Evolutionary conservation across 1,140 invertebrate species (phyloP), one percentile per base, ranked within the genome.

Genomic region (Conopomorpha cramerella): DNA sequence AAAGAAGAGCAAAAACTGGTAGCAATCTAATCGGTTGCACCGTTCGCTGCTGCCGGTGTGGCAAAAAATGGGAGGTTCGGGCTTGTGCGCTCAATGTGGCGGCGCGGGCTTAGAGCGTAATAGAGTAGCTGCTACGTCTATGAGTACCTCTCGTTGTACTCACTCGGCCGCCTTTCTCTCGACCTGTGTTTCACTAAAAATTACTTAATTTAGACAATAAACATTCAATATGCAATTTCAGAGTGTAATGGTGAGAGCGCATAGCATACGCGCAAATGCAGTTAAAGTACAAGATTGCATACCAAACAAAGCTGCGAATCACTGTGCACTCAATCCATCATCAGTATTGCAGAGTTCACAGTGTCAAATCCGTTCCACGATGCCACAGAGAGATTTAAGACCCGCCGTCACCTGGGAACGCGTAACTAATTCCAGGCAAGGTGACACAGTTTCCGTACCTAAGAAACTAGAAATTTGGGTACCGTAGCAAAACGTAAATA

Each of bases 21-120:
- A 60, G 58, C 68, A 70, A 70, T 70, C 60, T 64, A 68, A 66
- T 70, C 53, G 62, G 43, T 60, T n/a, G n/a, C n/a, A n/a, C n/a
- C n/a, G n/a, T n/a, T n/a, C n/a, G 62, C 55, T 56, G 59, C 59
- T 57, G 50, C 51, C 45, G n/a, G 48, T 46, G 51, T 48, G 49
- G 56, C 57, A 67, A 72, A 73, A 72, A 73, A 63, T n/a, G 46
- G 45, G 44, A 34, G 35, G 40, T 19, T 38, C 38, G 41, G 47
- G 49, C 45, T 49, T 46, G 46, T 49, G 35, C 53, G 43, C 44
- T 42, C 49, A 46, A 40, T 40, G 44, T 55, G 55, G 53, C 56
- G 53, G 50, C 27, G 30, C 37, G 38, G 45, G 36, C 29, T 45
- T 42, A 28, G 43, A 34, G 43, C 42, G 60, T 64, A 65, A 59